A percentile compares a stretch with the other conserved stretches of the same genome.
phyloP scores from a whole-genome alignment of 2,113 vertebrate species.

The Pluvialis apricaria region DNA sequence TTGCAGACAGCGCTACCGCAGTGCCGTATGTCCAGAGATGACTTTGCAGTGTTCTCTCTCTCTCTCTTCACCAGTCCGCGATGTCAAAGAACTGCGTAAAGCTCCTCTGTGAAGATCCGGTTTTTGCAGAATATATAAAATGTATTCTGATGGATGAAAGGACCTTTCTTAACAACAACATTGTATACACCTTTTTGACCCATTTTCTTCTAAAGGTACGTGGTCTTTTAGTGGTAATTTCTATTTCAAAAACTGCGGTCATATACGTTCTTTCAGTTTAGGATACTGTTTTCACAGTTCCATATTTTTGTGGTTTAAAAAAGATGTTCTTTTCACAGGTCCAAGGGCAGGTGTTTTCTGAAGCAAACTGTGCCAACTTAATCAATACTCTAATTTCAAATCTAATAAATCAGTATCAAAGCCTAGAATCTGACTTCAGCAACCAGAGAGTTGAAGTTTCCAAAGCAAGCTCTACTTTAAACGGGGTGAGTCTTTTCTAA shows the following conservation, averaged over 20 bases:
- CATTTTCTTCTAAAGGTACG: slow-evolving; percentile 94
- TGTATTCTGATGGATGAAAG: slow-evolving; percentile 98
- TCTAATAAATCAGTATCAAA: slow-evolving; percentile 93
- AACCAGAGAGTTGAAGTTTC: slow-evolving; percentile 88
- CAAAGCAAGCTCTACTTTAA: slow-evolving; percentile 93
- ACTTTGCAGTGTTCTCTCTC: neutral
- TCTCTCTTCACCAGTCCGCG: slow-evolving; percentile 73
- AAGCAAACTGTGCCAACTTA: slow-evolving; percentile 92
- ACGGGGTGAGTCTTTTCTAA: slow-evolving; percentile 81
- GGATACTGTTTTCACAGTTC: neutral
- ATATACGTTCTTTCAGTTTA: neutral
- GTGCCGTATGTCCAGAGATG: neutral
- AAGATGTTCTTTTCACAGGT: slow-evolving; percentile 70
- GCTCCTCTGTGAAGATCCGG: slow-evolving; percentile 94
- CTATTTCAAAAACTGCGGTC: neutral
- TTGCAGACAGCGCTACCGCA: rapidly evolving
- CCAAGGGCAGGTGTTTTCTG: slow-evolving; percentile 93
- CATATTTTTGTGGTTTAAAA: neutral
- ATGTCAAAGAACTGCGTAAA: slow-evolving; percentile 96
- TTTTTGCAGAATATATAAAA: slow-evolving; percentile 97
- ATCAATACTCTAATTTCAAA: slow-evolving; percentile 91
- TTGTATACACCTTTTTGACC: slow-evolving; percentile 93
- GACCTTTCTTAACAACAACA: slow-evolving; percentile 92
- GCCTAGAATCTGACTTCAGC: slow-evolving; percentile 87
- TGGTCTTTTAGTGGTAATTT: neutral